Evolutionary conservation across 2,113 vertebrate species (phyloP).

Genomic region (Naja naja): DNA sequence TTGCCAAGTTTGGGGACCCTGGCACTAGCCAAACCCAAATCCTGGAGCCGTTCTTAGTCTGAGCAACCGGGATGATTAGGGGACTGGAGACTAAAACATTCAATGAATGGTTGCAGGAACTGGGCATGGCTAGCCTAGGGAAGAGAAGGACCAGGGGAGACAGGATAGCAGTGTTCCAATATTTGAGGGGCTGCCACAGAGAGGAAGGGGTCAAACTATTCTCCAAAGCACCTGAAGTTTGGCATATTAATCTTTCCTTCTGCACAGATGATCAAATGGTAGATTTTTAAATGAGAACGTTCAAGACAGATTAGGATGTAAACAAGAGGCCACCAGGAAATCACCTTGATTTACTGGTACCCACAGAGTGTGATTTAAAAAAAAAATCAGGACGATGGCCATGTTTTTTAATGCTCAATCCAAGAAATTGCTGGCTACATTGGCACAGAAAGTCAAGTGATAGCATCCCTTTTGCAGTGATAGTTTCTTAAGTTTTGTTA

Average conservation of each 20-base stretch:
- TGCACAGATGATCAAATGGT: neutral
- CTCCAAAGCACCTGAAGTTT: neutral
- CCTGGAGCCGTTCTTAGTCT: no score
- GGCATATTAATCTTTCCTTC: neutral
- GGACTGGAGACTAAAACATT: no score
- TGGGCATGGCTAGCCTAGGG: no score
- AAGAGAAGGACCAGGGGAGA: no score
- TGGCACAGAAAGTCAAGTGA: neutral
- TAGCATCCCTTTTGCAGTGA: neutral
- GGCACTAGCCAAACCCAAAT: no score
- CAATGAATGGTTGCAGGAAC: no score
- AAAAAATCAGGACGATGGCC: neutral
- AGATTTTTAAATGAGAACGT: neutral
- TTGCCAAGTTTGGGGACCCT: no score
- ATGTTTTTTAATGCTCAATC: neutral
- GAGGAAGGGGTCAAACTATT: no score
- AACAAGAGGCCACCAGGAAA: neutral
- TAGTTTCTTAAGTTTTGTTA: neutral
- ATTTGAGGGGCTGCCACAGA: no score
- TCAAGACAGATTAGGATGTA: neutral
- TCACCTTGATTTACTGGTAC: neutral
- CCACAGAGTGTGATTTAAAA: neutral
- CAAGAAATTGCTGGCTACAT: neutral
- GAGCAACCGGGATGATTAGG: no score
- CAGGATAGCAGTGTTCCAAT: no score